Evolutionary conservation across 2,797 vertebrate species (phyloP).

Genomic region (Pyrrhura leucotis): DNA sequence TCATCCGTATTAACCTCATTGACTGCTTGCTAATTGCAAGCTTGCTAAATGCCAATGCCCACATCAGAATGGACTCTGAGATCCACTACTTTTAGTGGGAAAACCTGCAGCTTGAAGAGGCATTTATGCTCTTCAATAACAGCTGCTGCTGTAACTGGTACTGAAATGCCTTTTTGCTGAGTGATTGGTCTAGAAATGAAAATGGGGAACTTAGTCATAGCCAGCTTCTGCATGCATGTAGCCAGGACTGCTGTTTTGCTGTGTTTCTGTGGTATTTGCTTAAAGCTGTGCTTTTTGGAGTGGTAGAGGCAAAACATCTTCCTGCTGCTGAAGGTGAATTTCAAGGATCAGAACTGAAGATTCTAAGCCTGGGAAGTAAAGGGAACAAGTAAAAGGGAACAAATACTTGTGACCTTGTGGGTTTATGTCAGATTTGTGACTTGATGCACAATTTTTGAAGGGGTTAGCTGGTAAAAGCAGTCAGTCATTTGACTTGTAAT

Average conservation of each 20-base stretch:
- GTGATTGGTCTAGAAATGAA: not conserved
- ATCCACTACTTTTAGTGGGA: not conserved
- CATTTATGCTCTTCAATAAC: not conserved
- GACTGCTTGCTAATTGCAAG: not conserved
- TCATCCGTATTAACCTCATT: not conserved
- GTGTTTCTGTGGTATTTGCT: not conserved
- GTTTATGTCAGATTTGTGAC: not conserved
- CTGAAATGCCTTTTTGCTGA: not conserved
- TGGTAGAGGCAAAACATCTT: not conserved
- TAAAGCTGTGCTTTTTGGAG: not conserved
- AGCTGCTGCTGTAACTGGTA: not conserved
- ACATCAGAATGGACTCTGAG: not conserved
- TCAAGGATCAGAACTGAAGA: not conserved
- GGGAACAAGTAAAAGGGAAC: not conserved
- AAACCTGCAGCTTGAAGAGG: not conserved
- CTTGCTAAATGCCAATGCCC: not conserved
- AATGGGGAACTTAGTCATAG: not conserved
- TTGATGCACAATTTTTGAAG: not conserved
- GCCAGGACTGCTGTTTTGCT: not conserved
- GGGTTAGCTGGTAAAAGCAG: not conserved
- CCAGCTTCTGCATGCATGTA: accelerated
- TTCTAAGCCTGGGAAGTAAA: not conserved
- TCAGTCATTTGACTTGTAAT: not conserved
- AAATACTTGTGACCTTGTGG: not conserved
- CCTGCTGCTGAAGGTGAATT: not conserved